These are phyloP conservation scores for Tadarida brasiliensis DNA, from an alignment of 2,797 vertebrate species.

Conservation along the genomic window DNA sequence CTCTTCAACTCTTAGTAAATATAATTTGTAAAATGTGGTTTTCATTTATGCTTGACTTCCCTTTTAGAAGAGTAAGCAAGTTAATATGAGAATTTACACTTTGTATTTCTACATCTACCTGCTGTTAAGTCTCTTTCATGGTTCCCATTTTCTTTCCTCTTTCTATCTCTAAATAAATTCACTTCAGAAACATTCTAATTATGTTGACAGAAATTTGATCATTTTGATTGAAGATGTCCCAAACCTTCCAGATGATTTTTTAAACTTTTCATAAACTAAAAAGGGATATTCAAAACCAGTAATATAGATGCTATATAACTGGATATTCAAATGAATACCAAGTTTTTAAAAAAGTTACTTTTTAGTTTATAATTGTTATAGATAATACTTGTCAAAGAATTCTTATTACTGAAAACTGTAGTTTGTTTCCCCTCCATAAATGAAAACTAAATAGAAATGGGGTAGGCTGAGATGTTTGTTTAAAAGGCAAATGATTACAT, in stretches of 20 bases:
- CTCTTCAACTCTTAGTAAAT: constrained; percentile 52
- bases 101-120: constrained; percentile 25
- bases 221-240: constrained; percentile 2
- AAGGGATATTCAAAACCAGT: constrained; percentile 47
- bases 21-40: neutral
- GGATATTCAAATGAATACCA: constrained; percentile 10
- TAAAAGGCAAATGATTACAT: neutral
- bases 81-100: neutral
- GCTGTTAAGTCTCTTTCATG: neutral
- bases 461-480: neutral
- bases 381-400: neutral
- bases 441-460: constrained; percentile 25
- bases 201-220: constrained; percentile 46
- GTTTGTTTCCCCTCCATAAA: constrained; percentile 9
- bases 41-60: constrained; percentile 60
- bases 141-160: neutral
- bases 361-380: constrained; percentile 37
- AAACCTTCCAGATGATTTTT: constrained; percentile 41
- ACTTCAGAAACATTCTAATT: constrained; percentile 59
- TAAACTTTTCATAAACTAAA: neutral
- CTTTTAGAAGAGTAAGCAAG: constrained; percentile 49
- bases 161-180: constrained; percentile 33
- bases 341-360: neutral
- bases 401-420: constrained; percentile 11
- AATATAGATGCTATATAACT: neutral